Conservation (phyloP, 2,888 invertebrate species). For the Carpatolechia fugitivella region DNA sequence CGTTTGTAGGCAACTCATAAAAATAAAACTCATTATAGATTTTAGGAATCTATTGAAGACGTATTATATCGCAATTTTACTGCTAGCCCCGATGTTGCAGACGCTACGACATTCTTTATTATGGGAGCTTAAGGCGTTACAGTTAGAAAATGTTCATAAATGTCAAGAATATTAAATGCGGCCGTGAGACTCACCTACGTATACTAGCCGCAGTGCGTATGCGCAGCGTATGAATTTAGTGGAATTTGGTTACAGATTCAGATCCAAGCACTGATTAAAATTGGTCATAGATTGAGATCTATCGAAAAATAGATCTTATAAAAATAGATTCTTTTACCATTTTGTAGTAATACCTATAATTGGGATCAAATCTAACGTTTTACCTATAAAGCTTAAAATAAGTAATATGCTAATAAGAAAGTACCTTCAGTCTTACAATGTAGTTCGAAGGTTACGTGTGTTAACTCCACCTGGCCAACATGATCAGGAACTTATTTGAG, state of each 20-base stretch:
- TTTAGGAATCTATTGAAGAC: conserved; percentile 12
- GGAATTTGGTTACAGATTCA: neutral
- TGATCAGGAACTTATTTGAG: too few relatives aligned
- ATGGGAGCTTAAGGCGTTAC: conserved; percentile 17
- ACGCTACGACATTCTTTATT: conserved; percentile 13
- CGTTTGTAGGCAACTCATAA: conserved; percentile 14
- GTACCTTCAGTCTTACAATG: too few relatives aligned
- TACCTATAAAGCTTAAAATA: too few relatives aligned
- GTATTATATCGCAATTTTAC: conserved; percentile 13
- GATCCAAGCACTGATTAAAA: too few relatives aligned
- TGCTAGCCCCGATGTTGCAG: conserved; percentile 3
- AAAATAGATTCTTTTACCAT: too few relatives aligned
- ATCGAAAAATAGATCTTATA: too few relatives aligned
- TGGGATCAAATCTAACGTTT: too few relatives aligned
- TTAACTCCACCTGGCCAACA: too few relatives aligned
- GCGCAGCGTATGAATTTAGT: neutral
- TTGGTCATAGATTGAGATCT: too few relatives aligned
- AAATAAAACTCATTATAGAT: conserved; percentile 18
- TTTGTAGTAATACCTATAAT: too few relatives aligned
- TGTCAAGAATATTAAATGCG: conserved; percentile 36
- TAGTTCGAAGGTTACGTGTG: too few relatives aligned
- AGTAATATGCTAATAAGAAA: too few relatives aligned
- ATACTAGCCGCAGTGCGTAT: neutral
- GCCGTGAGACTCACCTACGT: conserved; percentile 17
- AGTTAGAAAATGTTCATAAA: conserved; percentile 38